phyloP scores from a whole-genome alignment of 2,797 vertebrate genomes.

The Anguilla obscura region DNA sequence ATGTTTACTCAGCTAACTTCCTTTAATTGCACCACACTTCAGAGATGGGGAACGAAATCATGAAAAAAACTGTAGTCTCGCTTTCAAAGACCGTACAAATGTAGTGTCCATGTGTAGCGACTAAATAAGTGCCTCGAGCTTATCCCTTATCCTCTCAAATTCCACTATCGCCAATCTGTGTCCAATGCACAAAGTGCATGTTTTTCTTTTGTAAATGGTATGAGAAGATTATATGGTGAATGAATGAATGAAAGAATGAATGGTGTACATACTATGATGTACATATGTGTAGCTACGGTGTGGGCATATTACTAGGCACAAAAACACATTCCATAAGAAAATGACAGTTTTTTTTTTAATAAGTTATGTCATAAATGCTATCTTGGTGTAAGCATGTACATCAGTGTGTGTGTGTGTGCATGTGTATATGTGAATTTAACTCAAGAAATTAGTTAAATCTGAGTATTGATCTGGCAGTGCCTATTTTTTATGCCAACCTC shows the following conservation, averaged over 20 bases:
- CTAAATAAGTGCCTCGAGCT: conserved; percentile 56
- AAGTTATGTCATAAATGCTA: background rate
- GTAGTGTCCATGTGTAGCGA: conserved; percentile 61
- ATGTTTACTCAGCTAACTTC: background rate
- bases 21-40: background rate
- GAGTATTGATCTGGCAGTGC: background rate
- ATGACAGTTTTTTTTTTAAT: too few species aligned
- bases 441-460: background rate
- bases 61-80: too few species aligned
- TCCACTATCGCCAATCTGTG: too few species aligned
- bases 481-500: background rate
- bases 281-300: too few species aligned
- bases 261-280: too few species aligned
- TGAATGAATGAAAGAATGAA: too few species aligned
- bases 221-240: too few species aligned
- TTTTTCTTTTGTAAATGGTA: too few species aligned
- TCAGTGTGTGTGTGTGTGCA: background rate
- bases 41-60: background rate
- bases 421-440: background rate
- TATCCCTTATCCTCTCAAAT: background rate
- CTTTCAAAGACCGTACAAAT: conserved; percentile 35
- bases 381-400: background rate
- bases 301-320: too few species aligned
- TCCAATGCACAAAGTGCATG: too few species aligned
- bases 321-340: too few species aligned